Conservation (phyloP, 2,113 vertebrate species). For the Oreochromis spilurus region DNA sequence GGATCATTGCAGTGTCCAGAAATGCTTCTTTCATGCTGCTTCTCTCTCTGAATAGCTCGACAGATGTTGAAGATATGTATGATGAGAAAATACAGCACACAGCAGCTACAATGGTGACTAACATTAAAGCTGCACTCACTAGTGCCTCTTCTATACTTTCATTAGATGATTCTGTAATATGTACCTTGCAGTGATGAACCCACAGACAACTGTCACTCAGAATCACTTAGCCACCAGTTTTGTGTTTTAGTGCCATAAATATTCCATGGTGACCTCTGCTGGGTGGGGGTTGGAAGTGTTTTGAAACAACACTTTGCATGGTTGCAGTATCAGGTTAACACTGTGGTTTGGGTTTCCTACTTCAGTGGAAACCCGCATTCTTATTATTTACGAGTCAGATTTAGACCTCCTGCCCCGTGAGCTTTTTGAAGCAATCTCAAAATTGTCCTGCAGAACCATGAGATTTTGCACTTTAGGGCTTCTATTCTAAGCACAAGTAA, state of each 20-base stretch:
- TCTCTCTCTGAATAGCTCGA: background rate
- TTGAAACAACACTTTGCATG: background rate
- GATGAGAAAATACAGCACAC: background rate
- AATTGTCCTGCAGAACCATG: background rate
- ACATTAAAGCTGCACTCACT: background rate
- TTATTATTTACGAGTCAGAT: background rate
- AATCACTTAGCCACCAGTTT: background rate
- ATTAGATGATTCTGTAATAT: background rate
- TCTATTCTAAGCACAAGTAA: constrained; percentile 4
- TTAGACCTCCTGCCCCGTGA: background rate
- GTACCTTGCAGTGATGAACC: background rate
- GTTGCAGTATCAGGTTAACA: background rate
- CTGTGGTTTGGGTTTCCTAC: background rate
- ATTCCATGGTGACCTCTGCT: background rate
- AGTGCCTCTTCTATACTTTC: background rate
- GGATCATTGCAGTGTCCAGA: background rate
- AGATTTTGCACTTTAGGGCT: background rate
- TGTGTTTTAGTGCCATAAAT: background rate
- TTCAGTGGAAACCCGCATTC: background rate
- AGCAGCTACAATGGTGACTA: background rate
- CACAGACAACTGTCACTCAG: background rate
- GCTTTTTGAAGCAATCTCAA: background rate
- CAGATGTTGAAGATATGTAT: background rate
- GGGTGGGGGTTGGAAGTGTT: background rate
- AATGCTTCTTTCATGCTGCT: background rate